A percentile compares a stretch with the other conserved stretches of the same genome.
Evolutionary conservation across 2,797 vertebrate species (phyloP).

Genomic region (Squalus acanthias): DNA sequence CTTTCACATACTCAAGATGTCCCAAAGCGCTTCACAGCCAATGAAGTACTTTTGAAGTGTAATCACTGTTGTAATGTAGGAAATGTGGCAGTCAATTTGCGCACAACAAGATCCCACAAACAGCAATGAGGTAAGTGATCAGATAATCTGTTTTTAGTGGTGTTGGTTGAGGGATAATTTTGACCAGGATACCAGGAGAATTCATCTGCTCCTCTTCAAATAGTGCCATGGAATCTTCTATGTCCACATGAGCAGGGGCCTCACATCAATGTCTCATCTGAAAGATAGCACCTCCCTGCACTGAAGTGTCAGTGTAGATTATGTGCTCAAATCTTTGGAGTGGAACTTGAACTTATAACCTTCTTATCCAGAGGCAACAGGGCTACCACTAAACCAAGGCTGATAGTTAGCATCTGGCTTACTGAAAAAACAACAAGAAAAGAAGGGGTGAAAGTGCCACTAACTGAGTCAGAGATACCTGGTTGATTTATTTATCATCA

Average conservation of each 20-base stretch:
- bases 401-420: neutral
- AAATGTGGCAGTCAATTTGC: neutral
- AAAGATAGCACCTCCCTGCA: neutral
- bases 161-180: neutral
- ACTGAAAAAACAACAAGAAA: neutral
- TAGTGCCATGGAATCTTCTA: neutral
- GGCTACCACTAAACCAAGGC: neutral
- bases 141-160: neutral
- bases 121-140: neutral
- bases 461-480: neutral
- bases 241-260: neutral
- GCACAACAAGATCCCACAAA: neutral
- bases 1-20: neutral
- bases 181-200: neutral
- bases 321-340: neutral
- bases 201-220: neutral
- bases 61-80: neutral
- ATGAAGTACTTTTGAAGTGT: neutral
- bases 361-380: neutral
- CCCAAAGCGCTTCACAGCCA: neutral
- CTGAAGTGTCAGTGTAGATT: neutral
- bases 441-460: neutral
- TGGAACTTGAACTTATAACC: neutral
- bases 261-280: neutral
- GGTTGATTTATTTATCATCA: neutral